phyloP scores from a whole-genome alignment of 2,797 vertebrate genomes.

The Gorsachius magnificus region DNA sequence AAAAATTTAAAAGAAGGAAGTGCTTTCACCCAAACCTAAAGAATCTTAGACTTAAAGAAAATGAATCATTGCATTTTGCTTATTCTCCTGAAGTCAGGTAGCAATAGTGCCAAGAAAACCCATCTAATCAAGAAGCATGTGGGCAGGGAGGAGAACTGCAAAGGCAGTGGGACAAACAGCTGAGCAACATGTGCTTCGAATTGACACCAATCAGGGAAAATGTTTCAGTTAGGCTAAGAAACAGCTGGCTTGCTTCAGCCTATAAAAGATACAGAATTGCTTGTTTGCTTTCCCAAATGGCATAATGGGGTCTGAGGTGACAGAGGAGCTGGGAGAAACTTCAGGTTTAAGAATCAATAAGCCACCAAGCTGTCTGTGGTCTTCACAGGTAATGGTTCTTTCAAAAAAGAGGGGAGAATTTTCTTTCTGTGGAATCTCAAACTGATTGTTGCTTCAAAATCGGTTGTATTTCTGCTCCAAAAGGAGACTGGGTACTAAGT shows the following conservation, averaged over 20 bases:
- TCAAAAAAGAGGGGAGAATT: background rate
- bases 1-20: background rate
- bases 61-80: accelerated
- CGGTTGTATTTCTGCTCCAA: background rate
- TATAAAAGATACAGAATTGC: background rate
- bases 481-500: background rate
- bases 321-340: background rate
- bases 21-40: background rate
- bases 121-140: background rate
- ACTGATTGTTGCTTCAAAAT: background rate
- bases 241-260: background rate
- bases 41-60: background rate
- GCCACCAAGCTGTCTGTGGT: background rate
- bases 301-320: accelerated
- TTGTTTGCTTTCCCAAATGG: accelerated
- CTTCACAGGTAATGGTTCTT: background rate
- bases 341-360: background rate
- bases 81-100: background rate
- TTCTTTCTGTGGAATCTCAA: background rate
- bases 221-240: background rate
- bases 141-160: background rate
- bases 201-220: background rate
- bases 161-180: background rate
- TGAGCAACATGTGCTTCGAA: background rate
- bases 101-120: background rate